Percentiles rank a stretch among this genome's conserved stretches.
Evolutionary conservation across 2,888 invertebrate genomes (phyloP).

Genomic region (Callyntrura guangdongensis): DNA sequence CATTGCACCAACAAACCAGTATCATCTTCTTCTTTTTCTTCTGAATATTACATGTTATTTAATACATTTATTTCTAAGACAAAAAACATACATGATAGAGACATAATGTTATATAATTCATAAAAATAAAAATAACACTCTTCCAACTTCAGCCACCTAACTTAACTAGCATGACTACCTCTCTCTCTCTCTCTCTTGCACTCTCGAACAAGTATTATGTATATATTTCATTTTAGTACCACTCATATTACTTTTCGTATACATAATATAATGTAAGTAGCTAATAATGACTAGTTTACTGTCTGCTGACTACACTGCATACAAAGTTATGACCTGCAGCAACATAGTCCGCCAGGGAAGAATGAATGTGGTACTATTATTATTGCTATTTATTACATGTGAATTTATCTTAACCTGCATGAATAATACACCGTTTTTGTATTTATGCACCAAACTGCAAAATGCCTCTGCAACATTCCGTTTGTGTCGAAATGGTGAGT

Average conservation of each 20-base stretch:
- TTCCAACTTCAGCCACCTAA: too few species aligned
- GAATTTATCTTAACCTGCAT: slow-evolving; percentile 11
- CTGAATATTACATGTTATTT: slow-evolving; percentile 40
- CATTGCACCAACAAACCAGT: slow-evolving; percentile 67
- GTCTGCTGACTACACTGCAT: slow-evolving; percentile 6
- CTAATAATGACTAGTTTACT: slow-evolving; percentile 37
- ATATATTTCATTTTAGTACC: too few species aligned
- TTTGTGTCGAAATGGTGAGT: too few species aligned
- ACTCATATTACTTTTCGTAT: too few species aligned
- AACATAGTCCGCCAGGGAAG: slow-evolving; percentile 16
- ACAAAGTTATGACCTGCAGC: slow-evolving; percentile 54
- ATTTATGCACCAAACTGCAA: slow-evolving; percentile 46
- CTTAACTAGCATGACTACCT: slow-evolving; percentile 1
- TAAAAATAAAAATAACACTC: slow-evolving; percentile 63
- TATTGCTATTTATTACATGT: slow-evolving; percentile 64
- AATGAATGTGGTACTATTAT: slow-evolving; percentile 44
- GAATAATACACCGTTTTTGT: neutral
- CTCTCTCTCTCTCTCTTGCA: neutral
- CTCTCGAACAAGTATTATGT: neutral
- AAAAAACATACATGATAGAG: slow-evolving; percentile 69
- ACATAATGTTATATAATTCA: slow-evolving; percentile 76
- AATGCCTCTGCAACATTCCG: too few species aligned
- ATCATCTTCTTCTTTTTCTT: neutral
- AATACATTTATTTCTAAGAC: slow-evolving; percentile 51
- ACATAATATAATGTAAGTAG: neutral